phyloP scores from a whole-genome alignment of 2,113 vertebrate genomes.

The Puffinus mauretanicus region DNA sequence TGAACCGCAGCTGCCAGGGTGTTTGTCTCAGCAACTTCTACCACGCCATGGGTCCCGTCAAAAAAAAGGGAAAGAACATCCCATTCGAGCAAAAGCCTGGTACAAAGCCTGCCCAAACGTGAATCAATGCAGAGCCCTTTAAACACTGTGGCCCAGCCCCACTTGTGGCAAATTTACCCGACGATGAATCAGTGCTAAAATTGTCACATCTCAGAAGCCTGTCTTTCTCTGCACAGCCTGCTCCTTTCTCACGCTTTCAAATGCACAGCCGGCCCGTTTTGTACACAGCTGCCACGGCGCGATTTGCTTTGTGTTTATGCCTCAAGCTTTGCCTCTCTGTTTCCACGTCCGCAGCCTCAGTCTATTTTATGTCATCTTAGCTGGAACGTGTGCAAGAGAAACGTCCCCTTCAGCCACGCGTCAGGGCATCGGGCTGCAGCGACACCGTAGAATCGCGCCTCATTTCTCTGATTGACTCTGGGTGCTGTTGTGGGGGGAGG shows the following conservation, averaged over 20 bases:
- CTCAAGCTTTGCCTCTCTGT: constrained; percentile 37
- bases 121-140: neutral
- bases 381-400: neutral
- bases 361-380: neutral
- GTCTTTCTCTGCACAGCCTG: constrained; percentile 4
- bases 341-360: neutral
- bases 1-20: neutral
- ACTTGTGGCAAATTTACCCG: neutral
- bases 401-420: neutral
- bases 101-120: neutral
- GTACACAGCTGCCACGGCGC: constrained; percentile 25
- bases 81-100: neutral
- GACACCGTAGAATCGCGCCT: accelerated
- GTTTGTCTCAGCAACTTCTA: neutral
- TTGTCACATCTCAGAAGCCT: neutral
- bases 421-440: neutral
- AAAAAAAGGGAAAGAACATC: neutral
- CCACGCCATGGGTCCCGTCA: neutral
- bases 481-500: neutral
- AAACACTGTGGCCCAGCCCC: neutral
- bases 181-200: constrained; percentile 21
- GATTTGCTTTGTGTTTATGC: constrained; percentile 50
- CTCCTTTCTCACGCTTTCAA: constrained; percentile 45
- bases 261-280: constrained; percentile 3
- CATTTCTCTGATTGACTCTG: neutral